Base-by-base conservation (phyloP, 2,888 invertebrate species). In the Carcina quercana region DNA sequence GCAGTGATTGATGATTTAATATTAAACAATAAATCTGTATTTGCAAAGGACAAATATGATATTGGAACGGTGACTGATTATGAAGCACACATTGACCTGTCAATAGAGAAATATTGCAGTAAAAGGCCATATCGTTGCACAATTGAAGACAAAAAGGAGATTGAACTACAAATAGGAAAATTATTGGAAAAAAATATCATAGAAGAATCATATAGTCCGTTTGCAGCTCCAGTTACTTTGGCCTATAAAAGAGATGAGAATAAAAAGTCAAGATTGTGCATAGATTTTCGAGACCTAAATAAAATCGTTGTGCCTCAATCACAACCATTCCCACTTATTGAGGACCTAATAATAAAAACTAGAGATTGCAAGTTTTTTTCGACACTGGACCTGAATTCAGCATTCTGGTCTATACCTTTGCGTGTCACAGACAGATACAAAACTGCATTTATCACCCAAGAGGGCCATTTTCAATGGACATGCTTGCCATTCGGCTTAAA, bases 321-420 rank as follows among this genome's bases (percentile, higher is more conserved):
- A 15, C 51, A 51, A 34, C 48, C 52, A 7, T 53, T 53, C 27
- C 54, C 54, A 28, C 15, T 48, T 5, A 51, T 55, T 13, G 52
- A 53, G 13, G 55, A 55, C 31, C 34, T 54, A 35, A 21, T 21
- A 10, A 21, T 21, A 21, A 21, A 21, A 21, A 21, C 21, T 3
- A 21, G 21, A n/a, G 10, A 54, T 34, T 58, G 55, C 32, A 43
- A 50, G 14, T 53, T 30, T 35, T 56, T 53, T 25, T 34, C 53
- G 5, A 47, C 46, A 24, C 26, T 59, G 0, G 59, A 59, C 33
- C 48, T 59, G 33, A 61, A 60, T 35, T 57, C 54, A 13, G 60
- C 57, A 8, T 60, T 60, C 38, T 59, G 61, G 59, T 59, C 57
- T 11, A 59, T 58, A 17, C 54, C 54, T 8, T 32, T 58, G 19